Evolutionary conservation across 2,888 invertebrate species (phyloP), one percentile per base, ranked within the genome.

Genomic region (Corbicula japonica): DNA sequence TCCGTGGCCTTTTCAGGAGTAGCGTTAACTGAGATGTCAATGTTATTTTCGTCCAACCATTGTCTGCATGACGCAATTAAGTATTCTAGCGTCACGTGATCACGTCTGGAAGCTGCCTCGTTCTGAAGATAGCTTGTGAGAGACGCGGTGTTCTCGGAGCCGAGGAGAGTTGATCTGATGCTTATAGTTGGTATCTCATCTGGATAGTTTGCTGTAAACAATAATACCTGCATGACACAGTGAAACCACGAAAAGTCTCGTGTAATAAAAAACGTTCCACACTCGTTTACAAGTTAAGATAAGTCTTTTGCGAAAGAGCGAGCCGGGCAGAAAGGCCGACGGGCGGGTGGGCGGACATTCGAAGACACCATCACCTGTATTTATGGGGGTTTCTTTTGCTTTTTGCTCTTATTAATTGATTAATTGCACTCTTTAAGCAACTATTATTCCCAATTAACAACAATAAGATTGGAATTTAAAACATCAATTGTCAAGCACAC

Each of bases 201-300:
- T 30, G 91, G 91, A 71, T 91, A 91, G 8, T 73, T 70, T 28
- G 78, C 91, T 91, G 80, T 35, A 79, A 79, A 50, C n/a, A n/a
- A n/a, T n/a, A n/a, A n/a, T n/a, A n/a, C n/a, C n/a, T n/a, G 32
- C 32, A 50, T 34, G n/a, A n/a, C n/a, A n/a, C n/a, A n/a, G n/a
- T n/a, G n/a, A n/a, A n/a, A 60, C 8, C 35, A 26, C 15, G 15
- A 50, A 6, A n/a, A n/a, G n/a, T n/a, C n/a, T n/a, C 12, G 12
- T 12, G 18, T 15, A 18, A 41, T 41, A 18, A 41, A 15, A 41
- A 18, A 12, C 18, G 44, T 18, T 41, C 12, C 44, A 41, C 44
- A 41, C n/a, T n/a, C n/a, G n/a, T n/a, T n/a, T n/a, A n/a, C n/a
- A n/a, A n/a, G n/a, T n/a, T n/a, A n/a, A n/a, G n/a, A n/a, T n/a